Base-by-base conservation (phyloP, 2,888 invertebrate genomes). In the Perizoma affinitatum region DNA sequence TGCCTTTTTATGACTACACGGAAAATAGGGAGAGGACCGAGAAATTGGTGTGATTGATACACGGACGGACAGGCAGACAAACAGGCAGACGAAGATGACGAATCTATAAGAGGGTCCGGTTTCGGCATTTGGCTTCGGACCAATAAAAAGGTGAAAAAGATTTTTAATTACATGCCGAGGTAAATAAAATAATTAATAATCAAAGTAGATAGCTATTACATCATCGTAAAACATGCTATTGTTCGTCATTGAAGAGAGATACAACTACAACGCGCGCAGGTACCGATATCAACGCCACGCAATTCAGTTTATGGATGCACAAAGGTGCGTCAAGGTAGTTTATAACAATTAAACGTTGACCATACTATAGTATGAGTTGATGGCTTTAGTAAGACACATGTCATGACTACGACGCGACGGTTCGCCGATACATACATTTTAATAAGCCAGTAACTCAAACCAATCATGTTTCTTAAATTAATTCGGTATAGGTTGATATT, bases 381-480 rank as follows among this genome's bases (percentile, higher is more conserved):
- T 40, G 38, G 43, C 7, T 5, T 6, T 38, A 38, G 38, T 5
- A 38, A 38, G 4, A 38, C 7, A 38, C 11, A 36, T 38, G 43
- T 41, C 52, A 51, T 10, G 9, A 9, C 38, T 33, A 40, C 34
- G 10, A 46, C 51, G 43, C 43, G 35, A 48, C 53, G 60, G 63
- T 22, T 67, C 61, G 42, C 64, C 58, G 47, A 48, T 47, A 51
- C 45, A 54, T 41, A 51, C 22, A 22, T 22, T 22, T 22, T 22
- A 34, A 50, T 9, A 0, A 74, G 70, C 60, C 69, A 67, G 71
- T 76, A 76, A 78, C 65, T 76, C 74, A 76, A 72, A 61, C 59
- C 63, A 76, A 76, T 76, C 70, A 73, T 76, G 74, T 78, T 78
- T 79, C 73, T 63, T 63, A 67, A 75, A 80, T 74, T 63, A 78